A percentile compares a stretch with the other conserved stretches of the same genome.
Evolutionary conservation across 2,113 vertebrate genomes (phyloP).

Genomic region (Actenoides lindsayi): DNA sequence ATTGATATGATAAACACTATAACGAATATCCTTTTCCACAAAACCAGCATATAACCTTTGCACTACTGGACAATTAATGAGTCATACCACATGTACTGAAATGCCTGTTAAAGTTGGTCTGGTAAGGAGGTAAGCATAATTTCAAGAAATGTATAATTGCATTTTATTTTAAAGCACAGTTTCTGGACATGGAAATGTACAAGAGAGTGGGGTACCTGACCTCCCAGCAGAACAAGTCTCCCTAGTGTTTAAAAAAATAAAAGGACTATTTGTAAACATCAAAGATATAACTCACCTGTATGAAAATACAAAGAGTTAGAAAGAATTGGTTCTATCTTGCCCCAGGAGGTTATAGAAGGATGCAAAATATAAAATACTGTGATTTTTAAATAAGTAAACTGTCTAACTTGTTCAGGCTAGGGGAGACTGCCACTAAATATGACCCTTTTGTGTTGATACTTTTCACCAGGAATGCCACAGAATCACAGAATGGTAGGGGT

Average conservation of each 20-base stretch:
- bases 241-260: background rate
- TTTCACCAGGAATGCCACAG: background rate
- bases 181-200: background rate
- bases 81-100: fast-evolving
- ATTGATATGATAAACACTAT: background rate
- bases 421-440: background rate
- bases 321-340: background rate
- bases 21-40: background rate
- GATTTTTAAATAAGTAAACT: background rate
- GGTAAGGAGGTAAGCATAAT: background rate
- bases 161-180: background rate
- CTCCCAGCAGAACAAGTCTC: background rate
- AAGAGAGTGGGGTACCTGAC: background rate
- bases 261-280: background rate
- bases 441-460: background rate
- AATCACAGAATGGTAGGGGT: too few species aligned
- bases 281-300: background rate
- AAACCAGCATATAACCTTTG: background rate
- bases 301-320: background rate
- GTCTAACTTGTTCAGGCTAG: background rate
- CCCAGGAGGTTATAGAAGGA: background rate
- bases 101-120: background rate
- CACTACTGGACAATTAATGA: background rate
- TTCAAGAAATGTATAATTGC: background rate
- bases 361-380: background rate